Percentiles rank a stretch among this genome's conserved stretches.
phyloP scores from a whole-genome alignment of 2,113 vertebrate genomes.

The Maccullochella peelii region DNA sequence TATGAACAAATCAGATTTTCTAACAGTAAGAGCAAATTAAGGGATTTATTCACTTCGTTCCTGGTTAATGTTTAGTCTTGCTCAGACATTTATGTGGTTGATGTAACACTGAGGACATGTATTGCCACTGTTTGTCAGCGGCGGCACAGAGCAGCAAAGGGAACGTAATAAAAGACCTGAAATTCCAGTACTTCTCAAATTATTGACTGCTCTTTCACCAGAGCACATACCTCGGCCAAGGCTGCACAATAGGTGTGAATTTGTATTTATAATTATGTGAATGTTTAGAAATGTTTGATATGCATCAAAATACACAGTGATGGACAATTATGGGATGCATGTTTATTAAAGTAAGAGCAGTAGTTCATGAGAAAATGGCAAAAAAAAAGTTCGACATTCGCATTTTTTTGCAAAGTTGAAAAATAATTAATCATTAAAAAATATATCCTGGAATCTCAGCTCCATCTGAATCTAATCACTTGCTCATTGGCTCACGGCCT shows the following conservation, averaged over 20 bases:
- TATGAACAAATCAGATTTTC: not conserved
- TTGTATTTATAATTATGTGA: not conserved
- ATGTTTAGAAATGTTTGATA: conserved; percentile 14
- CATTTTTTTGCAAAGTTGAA: not conserved
- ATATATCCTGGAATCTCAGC: not conserved
- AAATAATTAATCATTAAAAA: not conserved
- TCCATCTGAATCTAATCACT: not conserved
- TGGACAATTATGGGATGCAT: not conserved
- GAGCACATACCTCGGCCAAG: not conserved
- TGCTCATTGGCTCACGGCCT: not conserved
- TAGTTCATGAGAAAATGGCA: not conserved
- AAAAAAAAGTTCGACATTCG: not conserved
- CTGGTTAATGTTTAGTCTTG: conserved; percentile 44
- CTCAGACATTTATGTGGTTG: not conserved
- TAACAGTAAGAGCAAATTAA: not conserved
- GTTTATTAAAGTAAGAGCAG: not conserved
- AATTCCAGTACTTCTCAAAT: conserved; percentile 22
- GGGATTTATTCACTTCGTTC: not conserved
- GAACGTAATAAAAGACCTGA: not conserved
- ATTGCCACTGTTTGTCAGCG: not conserved
- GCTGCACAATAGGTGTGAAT: not conserved
- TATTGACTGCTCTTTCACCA: conserved; percentile 26
- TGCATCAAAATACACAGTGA: not conserved
- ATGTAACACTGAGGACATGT: conserved; percentile 12
- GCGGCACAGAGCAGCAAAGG: too few species aligned